A percentile compares a stretch with the other conserved stretches of the same genome.
Evolutionary conservation across 1,140 invertebrate species (phyloP).

Genomic region (Formica selysi): DNA sequence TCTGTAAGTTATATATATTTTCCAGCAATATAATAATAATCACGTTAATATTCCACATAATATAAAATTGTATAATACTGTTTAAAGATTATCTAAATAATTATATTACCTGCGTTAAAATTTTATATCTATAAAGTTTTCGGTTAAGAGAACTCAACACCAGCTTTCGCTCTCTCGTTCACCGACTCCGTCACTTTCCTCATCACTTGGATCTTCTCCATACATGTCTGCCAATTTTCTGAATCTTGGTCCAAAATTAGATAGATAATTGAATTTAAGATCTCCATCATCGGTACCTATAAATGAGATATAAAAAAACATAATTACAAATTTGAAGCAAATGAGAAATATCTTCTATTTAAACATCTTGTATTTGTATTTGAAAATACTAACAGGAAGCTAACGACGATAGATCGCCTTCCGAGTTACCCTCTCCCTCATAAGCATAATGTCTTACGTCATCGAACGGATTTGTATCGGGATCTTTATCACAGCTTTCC

Average conservation of each 20-base stretch:
- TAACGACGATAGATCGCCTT: constrained; percentile 96
- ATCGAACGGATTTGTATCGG: constrained; percentile 96
- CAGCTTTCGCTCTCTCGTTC: constrained; percentile 90
- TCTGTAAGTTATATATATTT: constrained; percentile 27
- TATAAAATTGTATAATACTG: not conserved
- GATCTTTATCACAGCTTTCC: constrained; percentile 95
- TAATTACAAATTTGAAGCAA: not conserved
- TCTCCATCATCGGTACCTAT: constrained; percentile 96
- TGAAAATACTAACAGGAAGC: constrained; percentile 91
- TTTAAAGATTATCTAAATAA: not conserved
- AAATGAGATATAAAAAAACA: constrained; percentile 4
- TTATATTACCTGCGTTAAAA: constrained; percentile 34
- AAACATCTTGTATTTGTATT: not conserved
- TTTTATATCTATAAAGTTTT: constrained; percentile 21
- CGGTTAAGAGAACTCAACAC: constrained; percentile 87
- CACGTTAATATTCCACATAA: not conserved
- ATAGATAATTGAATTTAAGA: constrained; percentile 98
- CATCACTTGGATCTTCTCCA: constrained; percentile 95
- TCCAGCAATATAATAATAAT: not conserved
- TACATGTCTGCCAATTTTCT: constrained; percentile 99
- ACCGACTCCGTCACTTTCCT: constrained; percentile 90
- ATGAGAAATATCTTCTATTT: not conserved
- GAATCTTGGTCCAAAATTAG: constrained; percentile 98
- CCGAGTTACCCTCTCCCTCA: constrained; percentile 97
- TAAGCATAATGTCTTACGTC: constrained; percentile 98